Evolutionary conservation across 1,140 invertebrate species (phyloP).

Genomic region (Apis florea): DNA sequence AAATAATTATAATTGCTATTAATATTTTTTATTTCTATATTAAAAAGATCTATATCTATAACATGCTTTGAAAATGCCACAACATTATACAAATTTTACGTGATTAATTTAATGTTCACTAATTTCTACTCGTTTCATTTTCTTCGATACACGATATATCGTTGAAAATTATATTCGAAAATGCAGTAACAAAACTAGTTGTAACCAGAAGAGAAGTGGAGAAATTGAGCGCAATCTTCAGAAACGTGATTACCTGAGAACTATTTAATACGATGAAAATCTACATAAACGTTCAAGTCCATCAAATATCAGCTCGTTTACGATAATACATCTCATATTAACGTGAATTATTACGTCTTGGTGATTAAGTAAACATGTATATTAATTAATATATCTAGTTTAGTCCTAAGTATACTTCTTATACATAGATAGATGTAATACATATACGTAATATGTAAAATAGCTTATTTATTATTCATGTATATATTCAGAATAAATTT

Average conservation of each 20-base stretch:
- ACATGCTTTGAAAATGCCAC: neutral
- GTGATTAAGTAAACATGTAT: no score
- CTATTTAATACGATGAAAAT: neutral
- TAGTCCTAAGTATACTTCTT: no score
- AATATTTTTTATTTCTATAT: neutral
- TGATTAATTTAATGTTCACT: neutral
- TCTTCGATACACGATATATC: neutral
- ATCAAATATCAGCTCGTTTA: neutral
- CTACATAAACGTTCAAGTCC: neutral
- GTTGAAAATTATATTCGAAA: neutral
- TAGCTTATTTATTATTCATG: no score
- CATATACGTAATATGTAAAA: no score
- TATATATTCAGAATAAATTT: no score
- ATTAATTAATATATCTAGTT: no score
- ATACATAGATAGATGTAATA: no score
- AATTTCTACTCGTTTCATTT: neutral
- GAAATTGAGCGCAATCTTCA: neutral
- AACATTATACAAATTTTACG: neutral
- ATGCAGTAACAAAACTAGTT: neutral
- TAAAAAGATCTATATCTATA: neutral
- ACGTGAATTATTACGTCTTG: neutral
- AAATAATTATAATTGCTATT: neutral
- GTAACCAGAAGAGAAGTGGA: neutral
- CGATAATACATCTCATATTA: neutral
- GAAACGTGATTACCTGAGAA: neutral